A percentile compares a stretch with the other conserved stretches of the same genome.
Conservation (phyloP, 1,140 invertebrate species). For the Eulimnadia texana region DNA sequence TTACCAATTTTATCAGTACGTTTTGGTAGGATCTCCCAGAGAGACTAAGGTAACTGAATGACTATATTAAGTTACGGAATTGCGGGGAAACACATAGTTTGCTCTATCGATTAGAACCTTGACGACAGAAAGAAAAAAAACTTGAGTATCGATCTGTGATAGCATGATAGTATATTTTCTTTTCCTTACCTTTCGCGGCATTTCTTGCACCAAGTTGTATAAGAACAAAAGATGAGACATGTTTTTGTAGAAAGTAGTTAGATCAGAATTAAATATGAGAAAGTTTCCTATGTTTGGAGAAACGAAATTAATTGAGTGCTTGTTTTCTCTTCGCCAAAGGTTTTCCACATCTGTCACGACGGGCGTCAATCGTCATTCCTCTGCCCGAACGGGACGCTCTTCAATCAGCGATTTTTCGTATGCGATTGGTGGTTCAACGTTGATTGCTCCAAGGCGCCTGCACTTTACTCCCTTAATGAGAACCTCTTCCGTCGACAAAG, state of each 20-base stretch:
- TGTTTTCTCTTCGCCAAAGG: conserved; percentile 33
- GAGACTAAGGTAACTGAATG: background rate
- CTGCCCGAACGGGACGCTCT: conserved; percentile 41
- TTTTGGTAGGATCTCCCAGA: background rate
- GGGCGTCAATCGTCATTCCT: conserved; percentile 48
- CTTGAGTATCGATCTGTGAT: background rate
- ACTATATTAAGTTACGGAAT: background rate
- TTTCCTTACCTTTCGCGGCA: background rate
- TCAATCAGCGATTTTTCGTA: conserved; percentile 40
- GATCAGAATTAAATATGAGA: background rate
- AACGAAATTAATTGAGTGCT: background rate
- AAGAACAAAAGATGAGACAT: background rate
- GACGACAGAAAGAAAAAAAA: background rate
- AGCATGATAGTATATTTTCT: background rate
- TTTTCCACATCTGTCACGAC: conserved; percentile 69
- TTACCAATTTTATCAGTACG: background rate
- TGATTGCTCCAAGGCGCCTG: conserved; percentile 30
- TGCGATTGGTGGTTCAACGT: conserved; percentile 45
- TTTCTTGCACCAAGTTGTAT: background rate
- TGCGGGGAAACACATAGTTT: background rate
- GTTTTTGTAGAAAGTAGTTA: background rate
- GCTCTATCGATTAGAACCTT: background rate
- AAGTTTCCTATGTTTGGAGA: too few relatives aligned
- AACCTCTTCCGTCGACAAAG: conserved; percentile 7
- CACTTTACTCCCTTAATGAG: conserved; percentile 32